Evolutionary conservation across 2,797 vertebrate species (phyloP).

Genomic region (Pseudochirops cupreus): DNA sequence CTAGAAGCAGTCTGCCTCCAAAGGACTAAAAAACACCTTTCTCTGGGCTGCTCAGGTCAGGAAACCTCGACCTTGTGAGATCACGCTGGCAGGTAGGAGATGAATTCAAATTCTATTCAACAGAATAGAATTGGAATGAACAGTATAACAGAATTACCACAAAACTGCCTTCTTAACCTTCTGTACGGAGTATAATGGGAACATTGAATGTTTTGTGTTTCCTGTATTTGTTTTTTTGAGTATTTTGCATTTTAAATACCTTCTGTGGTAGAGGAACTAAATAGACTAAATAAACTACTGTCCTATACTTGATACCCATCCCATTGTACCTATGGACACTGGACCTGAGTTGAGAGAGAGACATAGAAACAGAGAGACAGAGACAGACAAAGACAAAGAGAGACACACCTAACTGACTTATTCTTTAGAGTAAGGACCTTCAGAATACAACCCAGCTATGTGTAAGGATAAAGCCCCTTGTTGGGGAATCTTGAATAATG

Average conservation of each 20-base stretch:
- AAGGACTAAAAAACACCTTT: background rate
- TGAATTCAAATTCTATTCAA: background rate
- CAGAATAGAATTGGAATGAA: background rate
- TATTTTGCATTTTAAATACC: no score
- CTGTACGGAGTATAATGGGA: background rate
- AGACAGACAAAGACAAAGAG: background rate
- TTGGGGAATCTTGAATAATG: background rate
- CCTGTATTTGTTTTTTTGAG: background rate
- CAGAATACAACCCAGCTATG: background rate
- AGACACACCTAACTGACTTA: background rate
- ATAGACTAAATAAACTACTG: background rate
- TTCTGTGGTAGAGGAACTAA: background rate
- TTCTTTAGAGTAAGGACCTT: background rate
- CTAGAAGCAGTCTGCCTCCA: background rate
- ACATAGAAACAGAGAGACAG: background rate
- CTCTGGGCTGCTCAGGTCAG: background rate
- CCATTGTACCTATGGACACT: background rate
- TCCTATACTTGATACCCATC: background rate
- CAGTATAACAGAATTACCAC: background rate
- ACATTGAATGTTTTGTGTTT: background rate
- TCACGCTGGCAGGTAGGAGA: background rate
- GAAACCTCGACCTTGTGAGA: background rate
- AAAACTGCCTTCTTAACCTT: background rate
- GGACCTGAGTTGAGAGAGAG: background rate
- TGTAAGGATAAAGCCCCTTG: background rate